Base-by-base conservation (phyloP, 2,888 invertebrate species). In the Brenthis daphne region DNA sequence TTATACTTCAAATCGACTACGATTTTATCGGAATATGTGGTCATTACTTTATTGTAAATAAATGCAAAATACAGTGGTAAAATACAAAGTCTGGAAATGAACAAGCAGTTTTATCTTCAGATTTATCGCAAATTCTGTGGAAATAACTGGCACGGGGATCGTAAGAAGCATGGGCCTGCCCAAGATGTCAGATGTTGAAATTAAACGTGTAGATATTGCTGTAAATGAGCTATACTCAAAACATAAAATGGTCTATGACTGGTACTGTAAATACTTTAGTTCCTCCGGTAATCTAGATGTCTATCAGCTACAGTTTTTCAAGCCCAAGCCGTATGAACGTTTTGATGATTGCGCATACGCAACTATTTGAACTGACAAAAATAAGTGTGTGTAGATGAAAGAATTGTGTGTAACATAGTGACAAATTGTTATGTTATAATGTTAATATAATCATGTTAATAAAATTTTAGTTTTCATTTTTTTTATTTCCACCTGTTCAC, bases 111-210 rank as follows among this genome's bases (percentile, higher is more conserved):
- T 57, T 87, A 76, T 80, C 86, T 82, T 72, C 88, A 92, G 92
- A 88, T 92, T 81, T 80, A 82, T 91, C 76, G 88, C 86, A 13
- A 86, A 79, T 76, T 68, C 83, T 2, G 88, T 94, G 71, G 89
- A 90, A 72, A 86, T 94, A 70, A 86, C 88, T 43, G 83, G 86
- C 51, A 82, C 81, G 11, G 94, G 94, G 13, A 88, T 94, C 60
- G 75, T 78, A 8, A 90, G 85, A 72, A 89, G 92, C 77, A 81
- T 88, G 57, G 94, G 94, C 0, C 75, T 94, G 16, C 93, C 94
- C 3, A 85, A 81, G 77, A 84, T 94, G 82, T 87, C 86, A 8
- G 85, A 85, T 1, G 51, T 74, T 4, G 94, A 94, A 77, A 79
- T 87, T 2, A 78, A 79, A 0, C 76, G 83, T 6, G 75, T 93